Evolutionary conservation across 2,888 invertebrate genomes (phyloP).

Genomic region (Philhelius pedissequus): DNA sequence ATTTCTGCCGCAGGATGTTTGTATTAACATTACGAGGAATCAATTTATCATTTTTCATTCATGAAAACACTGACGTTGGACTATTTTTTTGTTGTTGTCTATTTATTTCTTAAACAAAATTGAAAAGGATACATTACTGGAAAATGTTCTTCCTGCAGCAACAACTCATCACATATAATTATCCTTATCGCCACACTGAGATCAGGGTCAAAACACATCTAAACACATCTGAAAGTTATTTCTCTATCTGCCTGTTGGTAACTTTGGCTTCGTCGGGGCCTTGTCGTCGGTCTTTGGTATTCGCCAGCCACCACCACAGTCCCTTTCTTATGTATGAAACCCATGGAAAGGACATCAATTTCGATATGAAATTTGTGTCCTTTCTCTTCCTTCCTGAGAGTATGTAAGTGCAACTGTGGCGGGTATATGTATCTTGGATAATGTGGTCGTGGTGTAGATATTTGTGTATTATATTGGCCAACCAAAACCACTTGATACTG

Average conservation of each 20-base stretch:
- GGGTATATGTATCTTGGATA: neutral
- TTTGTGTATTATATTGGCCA: neutral
- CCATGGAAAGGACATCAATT: conserved; percentile 61
- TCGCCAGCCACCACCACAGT: neutral
- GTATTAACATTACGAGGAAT: conserved; percentile 21
- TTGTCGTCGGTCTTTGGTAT: neutral
- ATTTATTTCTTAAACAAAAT: neutral
- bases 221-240: conserved; percentile 40
- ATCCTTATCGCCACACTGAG: conserved; percentile 37
- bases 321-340: neutral
- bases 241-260: neutral
- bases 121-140: neutral
- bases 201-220: conserved; percentile 23
- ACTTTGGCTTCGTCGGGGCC: no score
- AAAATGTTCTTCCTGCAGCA: conserved; percentile 33
- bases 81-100: neutral
- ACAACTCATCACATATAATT: conserved; percentile 57
- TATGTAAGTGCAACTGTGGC: neutral
- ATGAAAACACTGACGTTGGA: neutral
- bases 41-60: conserved; percentile 36
- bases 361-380: conserved; percentile 56
- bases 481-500: conserved; percentile 45
- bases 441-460: neutral
- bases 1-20: conserved; percentile 23
- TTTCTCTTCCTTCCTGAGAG: neutral